Evolutionary conservation across 2,797 vertebrate species (phyloP), one percentile per base, ranked within the genome.

Genomic region (Poecilia picta): DNA sequence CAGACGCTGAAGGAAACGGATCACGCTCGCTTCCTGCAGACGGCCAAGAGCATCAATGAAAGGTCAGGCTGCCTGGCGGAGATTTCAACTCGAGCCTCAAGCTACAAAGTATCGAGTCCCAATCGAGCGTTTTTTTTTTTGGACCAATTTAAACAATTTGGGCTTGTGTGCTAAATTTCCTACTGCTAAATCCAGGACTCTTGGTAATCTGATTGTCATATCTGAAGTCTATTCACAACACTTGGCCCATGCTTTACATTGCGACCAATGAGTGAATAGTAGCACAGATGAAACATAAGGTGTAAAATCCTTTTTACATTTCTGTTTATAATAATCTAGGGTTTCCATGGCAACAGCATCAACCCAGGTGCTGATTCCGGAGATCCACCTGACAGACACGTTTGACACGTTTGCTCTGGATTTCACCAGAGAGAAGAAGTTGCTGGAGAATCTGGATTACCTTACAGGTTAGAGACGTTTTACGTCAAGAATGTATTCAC

Each of bases 291-390:
- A 45, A 71, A 71, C 5, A 45, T 12, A n/a, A n/a, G 5, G 7
- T 71, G 68, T 46, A 8, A 31, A 72, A 16, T 16, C 1, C 2
- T 46, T 72, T 72, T 72, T 23, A 36, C 0, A 12, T 72, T 72
- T 72, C 15, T 16, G 12, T n/a, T 31, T 7, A 78, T 75, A 12
- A 78, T 75, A 12, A 75, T 59, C 41, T 92, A 99, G 98, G 91
- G 98, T 99, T 80, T 99, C 98, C 80, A 99, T 99, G 98, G 98
- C 98, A 85, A 98, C 98, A 10, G 98, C 98, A 79, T 99, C 98
- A 2, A 99, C 98, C 62, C 98, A 99, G 94, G 97, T 99, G 84
- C 96, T 99, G 89, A 99, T 99, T 89, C 98, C 98, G 28, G 98
- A 99, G 96, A 99, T 99, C 87, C 97, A 98, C 90, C 95, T 99